These are phyloP conservation scores for Mus spicilegus DNA, from an alignment of 2,113 vertebrate species.

Conservation along the genomic window DNA sequence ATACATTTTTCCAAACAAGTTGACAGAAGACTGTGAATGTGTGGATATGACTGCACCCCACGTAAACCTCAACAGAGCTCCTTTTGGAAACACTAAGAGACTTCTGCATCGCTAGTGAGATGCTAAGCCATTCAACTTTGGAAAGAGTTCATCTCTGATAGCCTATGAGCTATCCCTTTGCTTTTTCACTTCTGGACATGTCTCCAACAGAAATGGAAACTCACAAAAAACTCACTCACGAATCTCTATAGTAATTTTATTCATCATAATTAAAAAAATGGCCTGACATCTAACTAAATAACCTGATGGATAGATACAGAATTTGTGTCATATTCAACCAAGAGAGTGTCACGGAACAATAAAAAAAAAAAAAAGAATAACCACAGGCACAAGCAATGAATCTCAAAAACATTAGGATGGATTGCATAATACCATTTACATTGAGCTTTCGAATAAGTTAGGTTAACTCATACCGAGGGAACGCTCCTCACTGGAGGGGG, in stretches of 20 bases:
- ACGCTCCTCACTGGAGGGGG: no score
- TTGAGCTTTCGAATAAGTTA: neutral
- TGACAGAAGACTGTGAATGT: neutral
- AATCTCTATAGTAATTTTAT: neutral
- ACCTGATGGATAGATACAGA: neutral
- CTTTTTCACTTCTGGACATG: neutral
- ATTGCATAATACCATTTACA: neutral
- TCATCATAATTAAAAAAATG: neutral
- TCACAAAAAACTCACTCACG: neutral
- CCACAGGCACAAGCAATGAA: neutral
- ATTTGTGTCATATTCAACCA: neutral
- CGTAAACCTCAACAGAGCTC: neutral
- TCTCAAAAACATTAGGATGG: neutral
- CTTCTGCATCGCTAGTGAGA: neutral
- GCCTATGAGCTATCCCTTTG: neutral
- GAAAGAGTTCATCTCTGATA: constrained; percentile 1
- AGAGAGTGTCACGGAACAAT: neutral
- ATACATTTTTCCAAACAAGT: neutral
- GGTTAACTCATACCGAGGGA: neutral
- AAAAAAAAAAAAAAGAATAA: neutral
- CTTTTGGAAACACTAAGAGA: neutral
- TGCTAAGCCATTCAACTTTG: neutral
- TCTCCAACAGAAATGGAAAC: neutral
- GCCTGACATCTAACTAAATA: neutral
- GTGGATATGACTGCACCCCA: neutral